phyloP scores from a whole-genome alignment of 2,888 invertebrate genomes.

The Drosophila parthenogenetica region DNA sequence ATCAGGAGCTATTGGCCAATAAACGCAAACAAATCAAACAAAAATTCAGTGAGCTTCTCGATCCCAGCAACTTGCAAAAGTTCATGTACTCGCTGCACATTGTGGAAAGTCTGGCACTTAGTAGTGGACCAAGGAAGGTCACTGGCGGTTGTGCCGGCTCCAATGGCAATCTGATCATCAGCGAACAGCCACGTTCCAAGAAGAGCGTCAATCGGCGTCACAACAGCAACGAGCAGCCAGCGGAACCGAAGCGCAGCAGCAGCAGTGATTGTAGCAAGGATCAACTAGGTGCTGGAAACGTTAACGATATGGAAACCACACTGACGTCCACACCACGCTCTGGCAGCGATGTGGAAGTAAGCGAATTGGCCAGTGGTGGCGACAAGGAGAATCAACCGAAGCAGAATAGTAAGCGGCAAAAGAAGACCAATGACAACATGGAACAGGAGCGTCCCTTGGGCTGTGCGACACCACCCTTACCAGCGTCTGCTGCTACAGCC shows the following conservation, averaged over 20 bases:
- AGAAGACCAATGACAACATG: conserved; percentile 57
- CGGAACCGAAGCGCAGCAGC: conserved; percentile 61
- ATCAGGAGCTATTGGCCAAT: conserved; percentile 76
- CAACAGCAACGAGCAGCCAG: conserved; percentile 69
- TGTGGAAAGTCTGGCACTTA: conserved; percentile 89
- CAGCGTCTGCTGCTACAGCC: conserved; percentile 14
- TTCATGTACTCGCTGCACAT: conserved; percentile 98
- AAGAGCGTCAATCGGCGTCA: conserved; percentile 65
- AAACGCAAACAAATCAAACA: conserved; percentile 83
- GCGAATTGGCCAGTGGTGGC: conserved; percentile 54
- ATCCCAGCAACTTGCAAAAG: conserved; percentile 95
- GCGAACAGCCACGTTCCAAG: conserved; percentile 66
- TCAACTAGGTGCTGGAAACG: neutral
- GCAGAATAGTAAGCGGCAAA: conserved; percentile 69
- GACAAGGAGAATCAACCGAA: conserved; percentile 82
- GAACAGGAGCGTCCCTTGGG: conserved; percentile 60
- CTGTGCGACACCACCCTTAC: conserved; percentile 59
- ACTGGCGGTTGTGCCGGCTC: conserved; percentile 35
- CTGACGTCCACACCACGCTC: conserved; percentile 52
- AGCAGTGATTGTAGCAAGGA: conserved; percentile 57
- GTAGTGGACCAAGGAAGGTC: conserved; percentile 67
- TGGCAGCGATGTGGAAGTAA: conserved; percentile 45
- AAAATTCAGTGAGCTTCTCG: conserved; percentile 90
- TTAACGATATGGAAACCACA: conserved; percentile 50
- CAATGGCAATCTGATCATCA: conserved; percentile 65